These are phyloP conservation scores for Drosophila navojoa DNA, from an alignment of 1,140 invertebrate species.

Conservation along the genomic window DNA sequence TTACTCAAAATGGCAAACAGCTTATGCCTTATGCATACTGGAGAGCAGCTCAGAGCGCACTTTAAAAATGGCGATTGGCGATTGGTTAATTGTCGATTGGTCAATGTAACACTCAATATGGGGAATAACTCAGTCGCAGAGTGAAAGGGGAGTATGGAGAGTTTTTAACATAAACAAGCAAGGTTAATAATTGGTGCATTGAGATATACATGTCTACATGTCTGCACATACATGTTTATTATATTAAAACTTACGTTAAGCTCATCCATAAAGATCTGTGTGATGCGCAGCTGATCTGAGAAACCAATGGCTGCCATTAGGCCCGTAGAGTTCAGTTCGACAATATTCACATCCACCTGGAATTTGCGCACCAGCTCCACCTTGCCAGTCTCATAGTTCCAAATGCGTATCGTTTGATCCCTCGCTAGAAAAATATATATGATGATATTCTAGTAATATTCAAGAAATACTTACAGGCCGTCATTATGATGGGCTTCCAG, in stretches of 20 bases:
- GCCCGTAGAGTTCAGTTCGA: slow-evolving; percentile 92
- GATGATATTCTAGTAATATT: neutral
- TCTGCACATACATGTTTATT: too few relatives aligned
- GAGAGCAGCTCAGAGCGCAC: too few relatives aligned
- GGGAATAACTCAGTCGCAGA: too few relatives aligned
- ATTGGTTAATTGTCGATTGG: too few relatives aligned
- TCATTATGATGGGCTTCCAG: slow-evolving; percentile 95
- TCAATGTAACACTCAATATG: too few relatives aligned
- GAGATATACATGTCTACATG: too few relatives aligned
- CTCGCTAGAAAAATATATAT: slow-evolving; percentile 62
- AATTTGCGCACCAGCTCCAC: slow-evolving; percentile 92
- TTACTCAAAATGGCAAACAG: too few relatives aligned
- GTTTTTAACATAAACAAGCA: too few relatives aligned
- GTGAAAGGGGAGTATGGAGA: too few relatives aligned
- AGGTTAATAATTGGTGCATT: too few relatives aligned
- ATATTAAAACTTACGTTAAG: slow-evolving; percentile 85
- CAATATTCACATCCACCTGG: slow-evolving; percentile 90
- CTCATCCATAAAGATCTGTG: slow-evolving; percentile 94
- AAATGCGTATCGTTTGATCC: slow-evolving; percentile 93
- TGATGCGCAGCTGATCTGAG: slow-evolving; percentile 93
- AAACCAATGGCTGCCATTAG: slow-evolving; percentile 95
- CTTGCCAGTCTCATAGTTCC: slow-evolving; percentile 93
- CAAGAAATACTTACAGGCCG: slow-evolving; percentile 87
- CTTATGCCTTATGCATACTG: too few relatives aligned
- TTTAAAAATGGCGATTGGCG: too few relatives aligned